These are phyloP conservation scores for Calonectris borealis DNA, from an alignment of 2,113 vertebrate species.

Conservation along the genomic window DNA sequence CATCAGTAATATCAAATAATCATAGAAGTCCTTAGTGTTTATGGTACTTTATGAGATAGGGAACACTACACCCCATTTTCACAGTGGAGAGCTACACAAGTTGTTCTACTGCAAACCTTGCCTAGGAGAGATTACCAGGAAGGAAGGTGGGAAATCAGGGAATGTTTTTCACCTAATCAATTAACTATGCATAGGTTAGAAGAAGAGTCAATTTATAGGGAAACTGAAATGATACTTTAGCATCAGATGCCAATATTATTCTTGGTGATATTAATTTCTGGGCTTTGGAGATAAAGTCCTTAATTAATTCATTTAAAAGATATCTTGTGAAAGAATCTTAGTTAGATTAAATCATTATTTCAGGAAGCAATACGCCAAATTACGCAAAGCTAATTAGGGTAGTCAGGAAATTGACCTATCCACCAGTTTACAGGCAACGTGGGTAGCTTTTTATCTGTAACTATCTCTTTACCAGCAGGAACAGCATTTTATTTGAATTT, in stretches of 20 bases:
- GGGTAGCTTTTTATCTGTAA: constrained; percentile 35
- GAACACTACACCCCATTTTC: neutral
- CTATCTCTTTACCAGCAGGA: constrained; percentile 1
- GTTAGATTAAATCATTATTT: constrained; percentile 60
- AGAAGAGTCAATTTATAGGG: neutral
- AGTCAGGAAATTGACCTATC: constrained; percentile 5
- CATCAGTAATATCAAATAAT: neutral
- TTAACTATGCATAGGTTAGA: neutral
- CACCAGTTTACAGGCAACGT: neutral
- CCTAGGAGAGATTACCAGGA: neutral
- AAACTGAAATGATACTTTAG: neutral
- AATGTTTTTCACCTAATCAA: neutral
- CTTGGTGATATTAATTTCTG: constrained; percentile 26
- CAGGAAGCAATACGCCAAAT: constrained; percentile 48
- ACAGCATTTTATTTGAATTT: constrained; percentile 26
- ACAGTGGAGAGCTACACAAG: neutral
- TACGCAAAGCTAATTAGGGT: neutral
- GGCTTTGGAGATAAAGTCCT: constrained; percentile 12
- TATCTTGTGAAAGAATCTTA: constrained; percentile 19
- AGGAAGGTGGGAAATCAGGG: neutral
- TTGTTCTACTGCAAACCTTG: neutral
- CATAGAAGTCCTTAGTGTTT: neutral
- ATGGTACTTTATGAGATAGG: neutral
- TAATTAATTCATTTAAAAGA: constrained; percentile 50
- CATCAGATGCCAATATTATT: neutral